Conservation (phyloP, 1,140 invertebrate genomes). For the Diabrotica undecimpunctata region DNA sequence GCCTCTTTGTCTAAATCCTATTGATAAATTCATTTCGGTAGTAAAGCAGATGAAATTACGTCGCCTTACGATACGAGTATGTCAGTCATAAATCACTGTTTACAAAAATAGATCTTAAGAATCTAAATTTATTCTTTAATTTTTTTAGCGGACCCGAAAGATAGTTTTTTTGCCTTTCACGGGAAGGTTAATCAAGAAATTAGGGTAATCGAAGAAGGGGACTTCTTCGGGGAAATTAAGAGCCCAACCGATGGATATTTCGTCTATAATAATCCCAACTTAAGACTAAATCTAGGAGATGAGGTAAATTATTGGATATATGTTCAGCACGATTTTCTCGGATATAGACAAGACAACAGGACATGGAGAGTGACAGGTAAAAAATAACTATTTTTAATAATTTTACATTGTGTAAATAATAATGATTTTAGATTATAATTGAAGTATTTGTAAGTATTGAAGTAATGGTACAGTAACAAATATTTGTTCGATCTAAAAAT, state of each 20-base stretch:
- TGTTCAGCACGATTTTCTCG: conserved; percentile 38
- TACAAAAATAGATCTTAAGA: no score
- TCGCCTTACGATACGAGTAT: no score
- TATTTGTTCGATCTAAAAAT: no score
- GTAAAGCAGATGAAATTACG: no score
- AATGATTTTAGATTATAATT: no score
- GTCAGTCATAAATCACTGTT: no score
- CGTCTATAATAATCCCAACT: conserved; percentile 32
- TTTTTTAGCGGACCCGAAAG: neutral
- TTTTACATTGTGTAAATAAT: neutral
- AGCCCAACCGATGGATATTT: conserved; percentile 32
- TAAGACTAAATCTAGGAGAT: conserved; percentile 35
- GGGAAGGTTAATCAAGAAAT: conserved; percentile 37
- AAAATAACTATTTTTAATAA: neutral
- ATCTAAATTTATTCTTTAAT: no score
- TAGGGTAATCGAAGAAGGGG: conserved; percentile 31
- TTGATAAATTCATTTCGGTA: no score
- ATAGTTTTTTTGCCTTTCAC: conserved; percentile 42
- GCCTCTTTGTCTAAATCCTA: no score
- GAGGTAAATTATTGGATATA: conserved; percentile 43
- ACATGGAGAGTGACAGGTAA: conserved; percentile 36
- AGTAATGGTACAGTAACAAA: no score
- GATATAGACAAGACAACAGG: conserved; percentile 37
- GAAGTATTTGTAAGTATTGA: no score
- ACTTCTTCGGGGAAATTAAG: conserved; percentile 33